phyloP scores from a whole-genome alignment of 2,888 invertebrate species.

The Campoletis raptor region DNA sequence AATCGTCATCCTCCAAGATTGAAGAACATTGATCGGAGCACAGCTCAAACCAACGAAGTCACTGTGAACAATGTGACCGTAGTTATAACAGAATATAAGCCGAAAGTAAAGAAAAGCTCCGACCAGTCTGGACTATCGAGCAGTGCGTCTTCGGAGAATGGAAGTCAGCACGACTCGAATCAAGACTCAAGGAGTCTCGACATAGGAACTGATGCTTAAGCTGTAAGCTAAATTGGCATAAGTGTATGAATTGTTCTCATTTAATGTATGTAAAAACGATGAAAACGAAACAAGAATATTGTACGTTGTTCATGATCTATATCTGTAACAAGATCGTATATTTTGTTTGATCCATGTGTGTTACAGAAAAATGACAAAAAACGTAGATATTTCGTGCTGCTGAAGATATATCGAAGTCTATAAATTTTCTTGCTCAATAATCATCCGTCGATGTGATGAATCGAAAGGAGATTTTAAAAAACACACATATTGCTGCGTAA shows the following conservation, averaged over 20 bases:
- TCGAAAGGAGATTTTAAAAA: constrained; percentile 28
- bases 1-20: constrained; percentile 91
- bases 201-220: constrained; percentile 84
- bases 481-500: constrained; percentile 52
- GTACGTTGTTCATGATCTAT: constrained; percentile 74
- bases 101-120: constrained; percentile 87
- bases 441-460: constrained; percentile 51
- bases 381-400: constrained; percentile 77
- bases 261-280: constrained; percentile 34
- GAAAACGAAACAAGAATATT: constrained; percentile 74
- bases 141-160: constrained; percentile 85
- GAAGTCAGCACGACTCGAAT: constrained; percentile 86
- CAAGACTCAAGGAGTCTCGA: constrained; percentile 85
- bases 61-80: constrained; percentile 99
- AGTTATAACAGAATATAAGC: constrained; percentile 98
- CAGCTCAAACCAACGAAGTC: constrained; percentile 96
- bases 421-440: constrained; percentile 66
- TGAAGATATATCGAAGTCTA: constrained; percentile 69
- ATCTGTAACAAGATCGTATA: constrained; percentile 65
- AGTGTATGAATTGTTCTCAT: constrained; percentile 40
- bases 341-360: constrained; percentile 58
- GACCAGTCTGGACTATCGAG: constrained; percentile 85
- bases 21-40: constrained; percentile 96
- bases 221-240: constrained; percentile 69
- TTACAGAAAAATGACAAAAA: constrained; percentile 65